phyloP scores from a whole-genome alignment of 2,113 vertebrate genomes.

The Scalopus aquaticus region DNA sequence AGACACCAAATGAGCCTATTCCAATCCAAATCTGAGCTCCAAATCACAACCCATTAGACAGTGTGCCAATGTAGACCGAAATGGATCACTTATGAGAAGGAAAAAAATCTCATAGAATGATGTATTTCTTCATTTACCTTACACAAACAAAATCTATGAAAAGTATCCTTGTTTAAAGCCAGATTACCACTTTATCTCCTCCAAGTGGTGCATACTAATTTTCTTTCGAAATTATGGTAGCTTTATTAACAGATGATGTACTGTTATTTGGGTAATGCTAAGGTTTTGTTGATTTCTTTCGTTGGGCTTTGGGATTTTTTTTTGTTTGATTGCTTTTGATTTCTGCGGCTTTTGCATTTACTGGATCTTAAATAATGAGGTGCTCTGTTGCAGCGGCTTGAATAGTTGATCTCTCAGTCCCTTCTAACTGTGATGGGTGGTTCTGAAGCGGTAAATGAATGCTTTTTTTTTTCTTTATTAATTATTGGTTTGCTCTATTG shows the following conservation, averaged over 20 bases:
- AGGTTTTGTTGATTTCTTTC: not conserved
- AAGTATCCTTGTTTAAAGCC: not conserved
- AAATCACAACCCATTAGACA: not conserved
- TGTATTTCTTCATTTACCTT: not conserved
- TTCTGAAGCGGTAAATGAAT: conserved; percentile 61
- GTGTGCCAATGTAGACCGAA: not conserved
- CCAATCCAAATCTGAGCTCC: not conserved
- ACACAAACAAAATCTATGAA: not conserved
- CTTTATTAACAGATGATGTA: conserved; percentile 36
- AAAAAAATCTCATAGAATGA: not conserved
- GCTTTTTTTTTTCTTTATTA: conserved; percentile 67
- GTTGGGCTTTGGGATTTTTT: not conserved
- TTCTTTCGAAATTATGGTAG: not conserved
- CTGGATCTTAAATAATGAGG: not conserved
- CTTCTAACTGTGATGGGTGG: not conserved
- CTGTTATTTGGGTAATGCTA: not conserved
- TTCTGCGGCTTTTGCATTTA: not conserved
- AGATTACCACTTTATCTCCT: not conserved
- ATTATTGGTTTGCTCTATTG: conserved; percentile 73
- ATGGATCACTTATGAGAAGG: not conserved
- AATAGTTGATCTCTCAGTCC: not conserved
- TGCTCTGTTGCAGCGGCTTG: not conserved
- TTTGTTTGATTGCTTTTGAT: not conserved
- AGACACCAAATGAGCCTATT: not conserved
- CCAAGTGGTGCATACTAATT: conserved; percentile 31